Base-by-base conservation (phyloP, 2,113 vertebrate species). In the Planiliza haematocheilus region DNA sequence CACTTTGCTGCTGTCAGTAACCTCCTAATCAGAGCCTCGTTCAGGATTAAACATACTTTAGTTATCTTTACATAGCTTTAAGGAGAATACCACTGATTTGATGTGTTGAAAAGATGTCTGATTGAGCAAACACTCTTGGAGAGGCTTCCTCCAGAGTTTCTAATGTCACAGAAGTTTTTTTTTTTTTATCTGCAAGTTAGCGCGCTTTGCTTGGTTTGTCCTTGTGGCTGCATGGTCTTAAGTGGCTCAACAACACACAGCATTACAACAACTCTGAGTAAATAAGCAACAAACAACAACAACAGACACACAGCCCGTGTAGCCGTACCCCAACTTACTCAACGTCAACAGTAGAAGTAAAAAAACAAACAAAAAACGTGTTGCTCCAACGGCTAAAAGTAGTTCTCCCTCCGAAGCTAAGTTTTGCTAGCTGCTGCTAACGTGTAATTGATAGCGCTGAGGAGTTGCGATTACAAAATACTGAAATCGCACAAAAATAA, bases 131-230 rank as follows among this genome's bases (percentile, higher is more conserved):
- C 1, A 46, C 30, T 57, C 0, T 6, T 2, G 0, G 5, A 8
- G 8, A 50, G 24, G 38, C 36, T 8, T n/a, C 8, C 2, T 24
- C 4, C 17, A 14, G 30, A 60, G 62, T 68, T 74, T 60, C 11
- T 59, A 10, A 12, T 60, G 67, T 39, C 49, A 17, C 37, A 0
- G 0, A 63, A 78, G 61, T 84, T 80, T n/a, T n/a, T n/a, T n/a
- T n/a, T n/a, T n/a, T n/a, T n/a, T 70, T 65, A 49, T 17, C 48
- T 38, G 12, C n/a, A 21, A 70, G 41, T 83, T 57, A 81, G 83
- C 84, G 84, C 82, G 79, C 82, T 74, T 75, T 61, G 46, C 71
- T 60, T 55, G 59, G 59, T 45, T 76, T 42, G 82, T 70, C 83
- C 69, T 77, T 78, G 80, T 34, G 62, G 14, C 55, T 71, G 70